Evolutionary conservation across 2,888 invertebrate genomes (phyloP).

Genomic region (Clunio marinus): DNA sequence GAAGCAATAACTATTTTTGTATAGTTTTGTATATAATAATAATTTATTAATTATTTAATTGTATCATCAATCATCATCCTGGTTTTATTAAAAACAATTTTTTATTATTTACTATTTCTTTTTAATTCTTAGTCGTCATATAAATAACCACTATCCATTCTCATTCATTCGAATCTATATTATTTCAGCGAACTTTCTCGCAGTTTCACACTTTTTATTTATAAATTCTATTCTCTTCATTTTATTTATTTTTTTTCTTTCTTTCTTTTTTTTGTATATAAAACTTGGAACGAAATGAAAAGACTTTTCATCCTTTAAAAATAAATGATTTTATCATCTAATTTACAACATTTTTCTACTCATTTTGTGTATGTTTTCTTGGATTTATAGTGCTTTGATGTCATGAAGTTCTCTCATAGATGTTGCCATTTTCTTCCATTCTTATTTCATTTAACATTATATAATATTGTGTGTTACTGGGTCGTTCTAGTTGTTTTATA

Average conservation of each 20-base stretch:
- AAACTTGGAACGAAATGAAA: constrained; percentile 28
- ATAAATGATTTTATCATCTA: constrained; percentile 16
- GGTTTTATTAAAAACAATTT: constrained; percentile 31
- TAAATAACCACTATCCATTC: constrained; percentile 32
- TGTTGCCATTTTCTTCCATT: constrained; percentile 4
- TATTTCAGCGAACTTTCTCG: no score
- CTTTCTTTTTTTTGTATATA: constrained; percentile 24
- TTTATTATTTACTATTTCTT: constrained; percentile 24
- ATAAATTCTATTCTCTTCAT: no score
- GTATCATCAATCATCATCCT: constrained; percentile 25
- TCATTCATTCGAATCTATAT: no score
- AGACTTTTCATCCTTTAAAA: constrained; percentile 20
- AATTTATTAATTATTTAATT: constrained; percentile 39
- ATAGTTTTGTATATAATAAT: constrained; percentile 36
- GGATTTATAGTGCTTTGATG: constrained; percentile 2
- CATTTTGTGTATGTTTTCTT: not conserved
- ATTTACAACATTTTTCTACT: constrained; percentile 25
- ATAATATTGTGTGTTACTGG: not conserved
- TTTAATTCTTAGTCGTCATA: constrained; percentile 23
- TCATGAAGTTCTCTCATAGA: constrained; percentile 38
- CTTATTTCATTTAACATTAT: not conserved
- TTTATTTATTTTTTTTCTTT: constrained; percentile 14
- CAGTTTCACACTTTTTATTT: no score
- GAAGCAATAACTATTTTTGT: constrained; percentile 5
- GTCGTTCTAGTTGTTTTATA: no score